phyloP scores from a whole-genome alignment of 2,888 invertebrate species.

The Phyllotreta striolata region DNA sequence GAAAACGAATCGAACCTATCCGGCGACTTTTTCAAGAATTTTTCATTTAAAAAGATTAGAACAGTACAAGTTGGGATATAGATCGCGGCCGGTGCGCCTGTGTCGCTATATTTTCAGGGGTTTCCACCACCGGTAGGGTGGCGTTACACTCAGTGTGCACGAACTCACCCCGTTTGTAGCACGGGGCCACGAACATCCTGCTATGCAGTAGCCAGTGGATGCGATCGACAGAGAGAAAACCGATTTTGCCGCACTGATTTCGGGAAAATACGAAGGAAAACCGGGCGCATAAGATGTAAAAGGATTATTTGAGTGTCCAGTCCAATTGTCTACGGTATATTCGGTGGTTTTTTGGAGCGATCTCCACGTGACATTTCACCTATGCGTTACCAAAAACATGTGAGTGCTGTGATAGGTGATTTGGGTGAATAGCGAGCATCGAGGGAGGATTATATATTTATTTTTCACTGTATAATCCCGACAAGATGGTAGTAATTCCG shows the following conservation, averaged over 20 bases:
- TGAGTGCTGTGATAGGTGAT: slow-evolving; percentile 39
- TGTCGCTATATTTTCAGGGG: slow-evolving; percentile 47
- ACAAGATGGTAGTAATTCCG: slow-evolving; percentile 40
- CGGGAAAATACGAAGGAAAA: too few species aligned
- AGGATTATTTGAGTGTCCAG: background rate
- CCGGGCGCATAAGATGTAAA: slow-evolving; percentile 14
- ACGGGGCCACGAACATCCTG: slow-evolving; percentile 30
- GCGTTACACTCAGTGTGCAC: slow-evolving; percentile 52
- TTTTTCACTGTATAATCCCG: slow-evolving; percentile 29
- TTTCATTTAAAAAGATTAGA: slow-evolving; percentile 43
- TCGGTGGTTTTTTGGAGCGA: too few species aligned
- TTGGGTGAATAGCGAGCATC: slow-evolving; percentile 39
- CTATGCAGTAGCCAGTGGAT: slow-evolving; percentile 7
- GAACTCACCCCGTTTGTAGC: slow-evolving; percentile 42
- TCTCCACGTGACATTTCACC: slow-evolving; percentile 27
- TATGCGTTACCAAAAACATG: slow-evolving; percentile 39
- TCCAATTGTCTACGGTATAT: background rate
- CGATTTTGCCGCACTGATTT: too few species aligned
- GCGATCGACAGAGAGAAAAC: slow-evolving; percentile 37
- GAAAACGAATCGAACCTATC: slow-evolving; percentile 40
- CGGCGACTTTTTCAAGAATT: slow-evolving; percentile 43
- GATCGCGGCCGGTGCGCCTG: slow-evolving; percentile 50
- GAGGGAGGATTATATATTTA: too few species aligned
- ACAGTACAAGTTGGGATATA: slow-evolving; percentile 42
- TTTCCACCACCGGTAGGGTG: slow-evolving; percentile 50